phyloP scores from a whole-genome alignment of 1,140 invertebrate genomes.

The Caenorhabditis briggsae region DNA sequence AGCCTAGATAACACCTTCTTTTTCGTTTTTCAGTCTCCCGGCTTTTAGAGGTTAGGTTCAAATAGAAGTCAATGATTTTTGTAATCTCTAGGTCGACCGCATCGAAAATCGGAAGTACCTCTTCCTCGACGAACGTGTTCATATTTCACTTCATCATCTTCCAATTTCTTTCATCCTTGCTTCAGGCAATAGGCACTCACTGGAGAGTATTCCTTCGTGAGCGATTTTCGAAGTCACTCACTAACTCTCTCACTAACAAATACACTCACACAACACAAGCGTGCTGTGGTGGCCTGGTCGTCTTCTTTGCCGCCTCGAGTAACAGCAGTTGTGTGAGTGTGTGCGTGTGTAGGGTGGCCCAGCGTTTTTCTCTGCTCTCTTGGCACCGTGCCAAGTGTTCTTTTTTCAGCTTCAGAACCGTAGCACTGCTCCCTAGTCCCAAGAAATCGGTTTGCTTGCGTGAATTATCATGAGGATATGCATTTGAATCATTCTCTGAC shows the following conservation, averaged over 20 bases:
- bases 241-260: slow-evolving; percentile 46
- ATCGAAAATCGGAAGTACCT: background rate
- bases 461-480: slow-evolving; percentile 19
- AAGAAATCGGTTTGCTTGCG: slow-evolving; percentile 9
- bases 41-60: too few species aligned
- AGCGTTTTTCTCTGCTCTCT: slow-evolving; percentile 34
- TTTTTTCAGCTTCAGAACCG: background rate
- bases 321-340: slow-evolving; percentile 48
- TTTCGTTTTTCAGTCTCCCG: background rate
- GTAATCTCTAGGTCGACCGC: too few species aligned
- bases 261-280: slow-evolving; percentile 36
- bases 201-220: background rate
- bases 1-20: background rate
- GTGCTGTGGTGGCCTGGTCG: slow-evolving; percentile 45
- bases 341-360: slow-evolving; percentile 43
- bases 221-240: slow-evolving; percentile 47
- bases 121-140: background rate
- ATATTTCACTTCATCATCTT: slow-evolving; percentile 42
- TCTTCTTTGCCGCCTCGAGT: slow-evolving; percentile 47
- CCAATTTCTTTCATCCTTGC: background rate
- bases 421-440: background rate
- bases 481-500: slow-evolving; percentile 44
- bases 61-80: too few species aligned
- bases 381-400: slow-evolving; percentile 41
- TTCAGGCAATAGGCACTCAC: slow-evolving; percentile 35